Evolutionary conservation across 2,888 invertebrate genomes (phyloP).

Genomic region (Diloba caeruleocephala): DNA sequence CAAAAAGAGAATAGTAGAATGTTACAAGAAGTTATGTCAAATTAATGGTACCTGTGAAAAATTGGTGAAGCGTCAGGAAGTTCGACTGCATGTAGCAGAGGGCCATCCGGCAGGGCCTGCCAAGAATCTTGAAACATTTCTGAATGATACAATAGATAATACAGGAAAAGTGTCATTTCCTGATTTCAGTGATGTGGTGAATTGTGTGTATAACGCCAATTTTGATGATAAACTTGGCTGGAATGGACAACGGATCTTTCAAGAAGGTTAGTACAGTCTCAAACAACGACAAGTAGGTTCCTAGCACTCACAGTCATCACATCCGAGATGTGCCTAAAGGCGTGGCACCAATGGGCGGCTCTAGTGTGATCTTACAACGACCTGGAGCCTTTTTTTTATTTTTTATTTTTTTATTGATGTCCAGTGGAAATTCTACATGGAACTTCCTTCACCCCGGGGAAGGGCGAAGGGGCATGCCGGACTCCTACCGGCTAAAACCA

Average conservation of each 20-base stretch:
- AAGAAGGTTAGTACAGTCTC: conserved; percentile 73
- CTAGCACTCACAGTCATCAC: too few species aligned
- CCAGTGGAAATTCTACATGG: too few species aligned
- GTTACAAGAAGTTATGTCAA: conserved; percentile 69
- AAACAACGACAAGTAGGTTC: too few species aligned
- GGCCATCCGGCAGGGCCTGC: conserved; percentile 73
- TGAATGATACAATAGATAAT: conserved; percentile 66
- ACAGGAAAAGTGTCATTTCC: conserved; percentile 76
- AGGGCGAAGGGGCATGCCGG: too few species aligned
- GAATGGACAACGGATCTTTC: conserved; percentile 56
- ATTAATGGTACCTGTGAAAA: conserved; percentile 55
- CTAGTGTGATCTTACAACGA: too few species aligned
- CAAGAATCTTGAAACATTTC: conserved; percentile 64
- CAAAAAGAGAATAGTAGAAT: conserved; percentile 49
- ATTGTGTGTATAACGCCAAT: conserved; percentile 69
- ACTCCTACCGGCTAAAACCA: too few species aligned
- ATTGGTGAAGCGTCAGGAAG: conserved; percentile 61
- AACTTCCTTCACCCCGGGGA: too few species aligned
- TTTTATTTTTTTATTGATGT: too few species aligned
- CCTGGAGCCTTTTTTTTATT: too few species aligned
- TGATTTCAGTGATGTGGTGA: conserved; percentile 83
- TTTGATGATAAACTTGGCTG: conserved; percentile 61
- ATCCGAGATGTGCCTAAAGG: too few species aligned
- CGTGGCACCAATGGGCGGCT: too few species aligned
- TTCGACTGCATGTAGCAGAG: conserved; percentile 61